These are phyloP conservation scores for Volucella bombylans DNA, from an alignment of 2,888 invertebrate genomes.

Conservation along the genomic window DNA sequence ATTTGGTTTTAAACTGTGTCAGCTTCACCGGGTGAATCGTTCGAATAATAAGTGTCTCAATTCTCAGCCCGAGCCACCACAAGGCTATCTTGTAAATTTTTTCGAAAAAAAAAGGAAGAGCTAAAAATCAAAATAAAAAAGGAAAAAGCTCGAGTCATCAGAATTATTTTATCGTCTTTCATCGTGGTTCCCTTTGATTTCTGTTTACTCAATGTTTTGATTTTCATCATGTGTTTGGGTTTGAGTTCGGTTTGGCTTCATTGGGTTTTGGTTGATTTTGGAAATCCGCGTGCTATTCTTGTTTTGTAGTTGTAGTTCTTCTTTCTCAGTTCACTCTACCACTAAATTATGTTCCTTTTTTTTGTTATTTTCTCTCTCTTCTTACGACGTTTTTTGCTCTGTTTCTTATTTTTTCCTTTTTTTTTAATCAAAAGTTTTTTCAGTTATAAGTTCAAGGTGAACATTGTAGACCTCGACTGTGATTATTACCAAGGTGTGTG, in stretches of 20 bases:
- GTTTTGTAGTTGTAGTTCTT: not conserved
- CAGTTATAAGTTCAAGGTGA: conserved; percentile 70
- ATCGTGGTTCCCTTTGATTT: conserved; percentile 20
- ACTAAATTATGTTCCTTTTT: too few relatives aligned
- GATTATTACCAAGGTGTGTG: not conserved
- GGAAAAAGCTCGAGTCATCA: conserved; percentile 11
- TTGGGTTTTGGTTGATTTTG: conserved; percentile 5
- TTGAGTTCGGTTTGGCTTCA: not conserved
- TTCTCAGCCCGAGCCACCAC: too few relatives aligned
- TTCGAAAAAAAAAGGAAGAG: too few relatives aligned
- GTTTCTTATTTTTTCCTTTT: not conserved
- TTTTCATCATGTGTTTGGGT: conserved; percentile 46
- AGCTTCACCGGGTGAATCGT: too few relatives aligned
- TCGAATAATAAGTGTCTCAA: too few relatives aligned
- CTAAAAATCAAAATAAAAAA: not conserved
- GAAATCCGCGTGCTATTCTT: conserved; percentile 14
- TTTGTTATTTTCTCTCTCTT: not conserved
- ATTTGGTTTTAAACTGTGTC: too few relatives aligned
- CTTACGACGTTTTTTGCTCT: conserved; percentile 30
- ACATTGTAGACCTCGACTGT: conserved; percentile 32
- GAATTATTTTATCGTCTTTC: conserved; percentile 31
- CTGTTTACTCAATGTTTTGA: conserved; percentile 56
- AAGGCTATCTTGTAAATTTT: too few relatives aligned
- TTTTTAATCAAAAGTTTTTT: conserved; percentile 67
- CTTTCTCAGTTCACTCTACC: not conserved